Base-by-base conservation (phyloP, 2,797 vertebrate species). In the Xiphorhynchus erythropygius region DNA sequence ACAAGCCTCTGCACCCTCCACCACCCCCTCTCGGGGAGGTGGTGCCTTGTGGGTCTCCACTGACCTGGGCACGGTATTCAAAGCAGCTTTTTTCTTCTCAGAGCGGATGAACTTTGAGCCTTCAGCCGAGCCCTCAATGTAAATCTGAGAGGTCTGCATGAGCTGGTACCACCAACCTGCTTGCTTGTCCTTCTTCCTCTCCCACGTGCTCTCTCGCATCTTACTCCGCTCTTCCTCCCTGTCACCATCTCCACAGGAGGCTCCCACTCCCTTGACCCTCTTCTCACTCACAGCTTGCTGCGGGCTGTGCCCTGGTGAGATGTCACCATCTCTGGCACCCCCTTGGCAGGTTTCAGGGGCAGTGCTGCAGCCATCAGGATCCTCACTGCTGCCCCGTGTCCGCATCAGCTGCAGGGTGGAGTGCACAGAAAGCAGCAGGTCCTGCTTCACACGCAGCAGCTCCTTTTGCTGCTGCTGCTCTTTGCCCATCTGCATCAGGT, bases 91-190 rank as follows among this genome's bases (percentile, higher is more conserved):
- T 97, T 97, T 99, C 97, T 97, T 99, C 94, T 98, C 98, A 56
- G 97, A 98, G 92, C 98, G 99, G 23, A 98, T 93, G 19, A 99
- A 99, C 96, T 99, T 99, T 0, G 98, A 98, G 8, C 98, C 98
- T 93, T 99, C 98, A 0, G 98, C 24, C 0, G 99, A 99, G 46
- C 98, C 98, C 73, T 99, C 99, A 0, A 99, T 99, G 97, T 99
- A 99, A 91, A 99, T 99, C 97, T 99, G 99, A 44, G 99, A 99
- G 92, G 99, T 99, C 98, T 99, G 99, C 99, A 99, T 99, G 57
- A 99, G 98, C 97, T 99, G 99, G 97, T 99, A 99, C 99, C 99
- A 99, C 99, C 99, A 99, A 50, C 99, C 99, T 0, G 99, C 98
- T 97, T 99, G 99, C 37, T 97, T 98, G 88, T 98, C 98, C 41